Conservation (phyloP, 2,888 invertebrate genomes). For the Autographa gamma region DNA sequence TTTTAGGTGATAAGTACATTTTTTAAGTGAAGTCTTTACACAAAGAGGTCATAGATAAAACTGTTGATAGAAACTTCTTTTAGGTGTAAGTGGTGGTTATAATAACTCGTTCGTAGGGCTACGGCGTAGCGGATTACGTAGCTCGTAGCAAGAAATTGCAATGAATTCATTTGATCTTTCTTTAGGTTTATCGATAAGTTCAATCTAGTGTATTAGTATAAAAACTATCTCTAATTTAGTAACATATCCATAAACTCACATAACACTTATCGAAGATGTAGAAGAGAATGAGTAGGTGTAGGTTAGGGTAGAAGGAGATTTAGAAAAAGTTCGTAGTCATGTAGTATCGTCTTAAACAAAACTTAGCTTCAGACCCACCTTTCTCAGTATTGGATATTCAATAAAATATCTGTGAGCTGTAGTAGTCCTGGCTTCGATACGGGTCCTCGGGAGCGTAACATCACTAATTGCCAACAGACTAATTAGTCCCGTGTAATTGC, state of each 20-base stretch:
- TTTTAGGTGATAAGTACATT: neutral
- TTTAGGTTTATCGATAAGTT: too few species aligned
- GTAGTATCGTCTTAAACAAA: neutral
- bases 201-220: too few species aligned
- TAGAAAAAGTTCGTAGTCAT: too few species aligned
- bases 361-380: neutral
- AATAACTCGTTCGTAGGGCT: too few species aligned
- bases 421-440: neutral
- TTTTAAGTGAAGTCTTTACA: too few species aligned
- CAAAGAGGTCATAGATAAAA: too few species aligned
- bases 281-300: too few species aligned
- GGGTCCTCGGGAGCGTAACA: slow-evolving; percentile 12
- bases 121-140: neutral
- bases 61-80: too few species aligned
- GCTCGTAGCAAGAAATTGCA: neutral
- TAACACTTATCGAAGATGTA: too few species aligned
- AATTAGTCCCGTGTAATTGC: slow-evolving; percentile 41
- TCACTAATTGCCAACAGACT: slow-evolving; percentile 32
- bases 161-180: too few species aligned
- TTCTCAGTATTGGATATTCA: neutral
- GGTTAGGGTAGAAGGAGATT: too few species aligned
- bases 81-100: too few species aligned
- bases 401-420: slow-evolving; percentile 10
- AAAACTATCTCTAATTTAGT: neutral
- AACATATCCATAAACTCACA: neutral